These are phyloP conservation scores for Camptogramma bilineatum DNA, from an alignment of 2,888 invertebrate genomes.

Conservation along the genomic window DNA sequence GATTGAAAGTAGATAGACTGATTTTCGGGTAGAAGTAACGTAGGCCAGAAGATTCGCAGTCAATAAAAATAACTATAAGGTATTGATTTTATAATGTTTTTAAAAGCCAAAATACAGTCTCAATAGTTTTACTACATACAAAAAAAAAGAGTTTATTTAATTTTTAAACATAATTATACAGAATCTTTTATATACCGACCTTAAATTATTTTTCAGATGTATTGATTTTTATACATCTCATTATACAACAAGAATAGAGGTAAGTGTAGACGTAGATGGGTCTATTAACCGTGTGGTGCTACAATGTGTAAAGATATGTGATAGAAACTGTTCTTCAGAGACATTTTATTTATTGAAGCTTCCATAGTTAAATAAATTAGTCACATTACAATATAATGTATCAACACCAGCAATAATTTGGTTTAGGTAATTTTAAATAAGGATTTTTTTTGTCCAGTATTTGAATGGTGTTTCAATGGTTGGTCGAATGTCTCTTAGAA, in stretches of 20 bases:
- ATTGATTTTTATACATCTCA: conserved; percentile 84
- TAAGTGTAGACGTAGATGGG: conserved; percentile 82
- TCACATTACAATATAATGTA: conserved; percentile 68
- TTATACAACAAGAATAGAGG: conserved; percentile 83
- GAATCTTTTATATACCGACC: conserved; percentile 82
- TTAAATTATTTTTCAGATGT: conserved; percentile 85
- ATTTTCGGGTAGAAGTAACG: conserved; percentile 82
- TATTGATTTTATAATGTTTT: conserved; percentile 74
- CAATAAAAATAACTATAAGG: conserved; percentile 74
- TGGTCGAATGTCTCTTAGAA: conserved; percentile 69
- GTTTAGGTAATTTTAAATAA: conserved; percentile 68
- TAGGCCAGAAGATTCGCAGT: conserved; percentile 79
- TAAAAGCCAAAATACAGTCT: conserved; percentile 79
- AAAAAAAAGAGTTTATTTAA: conserved; percentile 84
- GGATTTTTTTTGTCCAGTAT: conserved; percentile 69
- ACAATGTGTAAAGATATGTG: conserved; percentile 84
- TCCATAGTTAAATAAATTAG: conserved; percentile 79
- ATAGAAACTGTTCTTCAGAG: conserved; percentile 84
- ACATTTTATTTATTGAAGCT: conserved; percentile 84
- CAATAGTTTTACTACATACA: conserved; percentile 72
- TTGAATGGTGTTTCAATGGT: conserved; percentile 55
- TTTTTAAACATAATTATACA: conserved; percentile 83
- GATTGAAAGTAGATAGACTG: conserved; percentile 81
- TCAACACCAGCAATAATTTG: conserved; percentile 76
- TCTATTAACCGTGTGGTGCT: conserved; percentile 85